Percentiles rank a stretch among this genome's conserved stretches.
Conservation (phyloP, 2,113 vertebrate species). For the Labeo rohita region DNA sequence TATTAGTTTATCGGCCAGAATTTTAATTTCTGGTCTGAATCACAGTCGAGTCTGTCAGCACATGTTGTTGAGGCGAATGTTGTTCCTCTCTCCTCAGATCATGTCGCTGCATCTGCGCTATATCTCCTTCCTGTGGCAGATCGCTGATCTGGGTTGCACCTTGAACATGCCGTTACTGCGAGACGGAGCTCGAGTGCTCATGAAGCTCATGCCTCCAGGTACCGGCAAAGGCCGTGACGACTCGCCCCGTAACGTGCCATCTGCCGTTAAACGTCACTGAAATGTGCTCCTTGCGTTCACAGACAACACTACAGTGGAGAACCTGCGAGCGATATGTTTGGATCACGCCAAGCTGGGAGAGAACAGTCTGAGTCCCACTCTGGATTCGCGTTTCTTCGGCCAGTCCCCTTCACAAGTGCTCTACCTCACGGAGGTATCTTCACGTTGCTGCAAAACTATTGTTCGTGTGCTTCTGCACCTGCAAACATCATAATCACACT, state of each 20-base stretch:
- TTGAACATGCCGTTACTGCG: constrained; percentile 95
- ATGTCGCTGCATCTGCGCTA: constrained; percentile 98
- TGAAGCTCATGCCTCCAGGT: constrained; percentile 99
- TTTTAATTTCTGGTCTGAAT: too few relatives aligned
- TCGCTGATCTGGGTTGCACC: constrained; percentile 94
- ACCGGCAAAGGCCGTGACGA: constrained; percentile 17
- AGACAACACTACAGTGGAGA: constrained; percentile 98
- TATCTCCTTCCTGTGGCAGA: constrained; percentile 99
- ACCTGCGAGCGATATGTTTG: constrained; percentile 93
- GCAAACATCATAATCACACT: too few relatives aligned
- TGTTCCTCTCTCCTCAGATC: constrained; percentile 77
- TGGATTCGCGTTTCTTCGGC: constrained; percentile 96
- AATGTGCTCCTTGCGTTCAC: constrained; percentile 46
- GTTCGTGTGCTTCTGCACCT: not conserved
- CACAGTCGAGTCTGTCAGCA: too few relatives aligned
- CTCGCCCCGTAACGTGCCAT: too few relatives aligned
- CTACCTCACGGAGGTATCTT: constrained; percentile 93
- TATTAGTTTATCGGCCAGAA: too few relatives aligned
- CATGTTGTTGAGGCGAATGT: too few relatives aligned
- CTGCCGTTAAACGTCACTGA: not conserved
- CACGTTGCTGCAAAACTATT: too few relatives aligned
- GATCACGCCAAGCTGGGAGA: constrained; percentile 98
- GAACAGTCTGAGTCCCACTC: constrained; percentile 93
- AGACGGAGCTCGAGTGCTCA: constrained; percentile 94
- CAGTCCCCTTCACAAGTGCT: constrained; percentile 98